These are phyloP conservation scores for Caenorhabditis auriculariae DNA, from an alignment of 2,888 invertebrate species.

Conservation along the genomic window DNA sequence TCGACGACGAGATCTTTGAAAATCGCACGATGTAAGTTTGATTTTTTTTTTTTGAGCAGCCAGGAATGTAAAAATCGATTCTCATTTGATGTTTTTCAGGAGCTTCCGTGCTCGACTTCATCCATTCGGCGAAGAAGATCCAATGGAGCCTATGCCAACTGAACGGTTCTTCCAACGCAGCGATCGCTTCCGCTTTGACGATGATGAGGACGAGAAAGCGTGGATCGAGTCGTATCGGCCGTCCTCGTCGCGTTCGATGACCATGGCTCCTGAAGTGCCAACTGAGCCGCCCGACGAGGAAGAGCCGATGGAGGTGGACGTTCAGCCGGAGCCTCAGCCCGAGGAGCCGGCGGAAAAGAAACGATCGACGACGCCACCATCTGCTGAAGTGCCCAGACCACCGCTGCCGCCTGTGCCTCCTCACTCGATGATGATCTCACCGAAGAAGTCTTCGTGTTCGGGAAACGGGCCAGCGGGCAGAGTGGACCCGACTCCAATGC, in stretches of 20 bases:
- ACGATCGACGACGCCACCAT: no score
- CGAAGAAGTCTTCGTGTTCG: conserved; percentile 11
- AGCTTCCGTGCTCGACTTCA: conserved; percentile 16
- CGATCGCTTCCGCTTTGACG: conserved; percentile 15
- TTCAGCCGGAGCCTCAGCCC: not conserved
- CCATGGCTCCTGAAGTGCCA: not conserved
- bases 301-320: not conserved
- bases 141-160: conserved; percentile 10
- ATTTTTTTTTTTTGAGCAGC: not conserved
- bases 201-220: conserved; percentile 12
- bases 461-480: conserved; percentile 49
- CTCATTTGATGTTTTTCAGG: conserved; percentile 3
- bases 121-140: conserved; percentile 17
- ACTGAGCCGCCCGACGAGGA: not conserved
- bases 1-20: conserved; percentile 24
- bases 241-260: conserved; percentile 1
- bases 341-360: no score
- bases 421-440: no score
- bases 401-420: no score
- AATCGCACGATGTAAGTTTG: conserved; percentile 11
- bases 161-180: conserved; percentile 16
- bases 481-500: conserved; percentile 40
- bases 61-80: not conserved
- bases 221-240: conserved; percentile 10
- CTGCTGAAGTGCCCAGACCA: no score